Evolutionary conservation across 2,888 invertebrate genomes (phyloP), one percentile per base, ranked within the genome.

Genomic region (Pachydiplax longipennis): DNA sequence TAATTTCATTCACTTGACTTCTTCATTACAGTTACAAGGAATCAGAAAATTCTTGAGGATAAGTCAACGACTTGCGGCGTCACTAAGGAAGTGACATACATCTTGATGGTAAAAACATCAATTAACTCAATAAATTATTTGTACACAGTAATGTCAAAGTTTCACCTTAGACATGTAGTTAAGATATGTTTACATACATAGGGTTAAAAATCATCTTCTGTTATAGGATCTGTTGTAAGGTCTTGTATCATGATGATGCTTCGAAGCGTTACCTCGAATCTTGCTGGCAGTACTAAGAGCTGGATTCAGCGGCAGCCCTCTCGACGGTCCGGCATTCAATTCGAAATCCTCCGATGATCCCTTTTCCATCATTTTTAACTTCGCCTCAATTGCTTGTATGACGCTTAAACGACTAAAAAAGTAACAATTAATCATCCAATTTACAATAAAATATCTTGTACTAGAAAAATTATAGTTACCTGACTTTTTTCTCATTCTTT

Each of bases 311-410:
- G 80, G 93, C 0, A 97, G 96, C 22, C 96, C 94, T 93, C 97
- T 96, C 0, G 96, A 95, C 18, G 96, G 95, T 4, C 96, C 95
- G 93, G 96, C 96, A 93, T 97, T 97, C 8, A 97, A 95, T 91
- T 97, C 96, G 92, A 97, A 95, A 93, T 97, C 97, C 92, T 97
- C 96, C 0, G 95, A 95, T 93, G 95, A 95, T 92, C 95, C 96
- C 5, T 94, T 94, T 92, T 97, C 97, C 96, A 98, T 96, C 93
- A 97, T 94, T 93, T 97, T 97, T 0, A 98, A 94, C 94, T 98
- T 98, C 0, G 97, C 97, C 93, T 98, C 98, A 91, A 98, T 98
- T 0, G 98, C 98, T 93, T 97, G 97, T 92, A 98, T 98, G 91
- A 98, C 97, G 13, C 96, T 96, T 93, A 96, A 96, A 92, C 96